Conservation (phyloP, 2,797 vertebrate genomes). For the Anomalospiza imberbis region DNA sequence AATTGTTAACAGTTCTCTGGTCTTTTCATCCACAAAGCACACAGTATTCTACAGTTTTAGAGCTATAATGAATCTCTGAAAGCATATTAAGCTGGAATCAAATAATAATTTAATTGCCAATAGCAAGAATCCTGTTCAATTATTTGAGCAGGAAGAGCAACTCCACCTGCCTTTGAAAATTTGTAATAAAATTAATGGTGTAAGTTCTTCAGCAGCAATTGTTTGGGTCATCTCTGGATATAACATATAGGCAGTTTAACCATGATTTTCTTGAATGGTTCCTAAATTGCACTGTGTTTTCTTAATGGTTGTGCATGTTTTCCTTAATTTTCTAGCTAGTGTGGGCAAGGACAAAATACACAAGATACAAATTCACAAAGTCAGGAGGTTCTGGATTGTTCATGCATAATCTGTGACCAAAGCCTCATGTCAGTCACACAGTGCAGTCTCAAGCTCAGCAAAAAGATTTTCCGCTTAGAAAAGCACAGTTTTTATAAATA, state of each 20-base stretch:
- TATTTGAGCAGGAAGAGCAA: not conserved
- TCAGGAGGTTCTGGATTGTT: not conserved
- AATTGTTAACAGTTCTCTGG: not conserved
- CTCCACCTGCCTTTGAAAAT: not conserved
- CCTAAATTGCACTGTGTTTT: not conserved
- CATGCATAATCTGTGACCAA: accelerated
- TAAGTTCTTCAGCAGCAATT: not conserved
- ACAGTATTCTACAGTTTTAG: not conserved
- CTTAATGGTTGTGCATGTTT: not conserved
- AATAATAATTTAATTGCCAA: not conserved
- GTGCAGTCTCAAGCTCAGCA: not conserved
- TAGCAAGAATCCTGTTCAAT: not conserved
- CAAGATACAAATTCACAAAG: not conserved
- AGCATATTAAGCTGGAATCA: not conserved
- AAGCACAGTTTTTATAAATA: too few relatives aligned
- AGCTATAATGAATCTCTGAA: not conserved
- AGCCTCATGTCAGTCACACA: not conserved
- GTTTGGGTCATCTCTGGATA: not conserved
- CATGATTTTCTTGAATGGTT: not conserved
- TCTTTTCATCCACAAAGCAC: not conserved
- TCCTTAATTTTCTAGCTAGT: not conserved
- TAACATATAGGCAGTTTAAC: not conserved
- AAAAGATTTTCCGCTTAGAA: too few relatives aligned
- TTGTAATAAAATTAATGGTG: not conserved
- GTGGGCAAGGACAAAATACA: not conserved